Evolutionary conservation across 1,140 invertebrate genomes (phyloP).

Genomic region (Vanessa atalanta): DNA sequence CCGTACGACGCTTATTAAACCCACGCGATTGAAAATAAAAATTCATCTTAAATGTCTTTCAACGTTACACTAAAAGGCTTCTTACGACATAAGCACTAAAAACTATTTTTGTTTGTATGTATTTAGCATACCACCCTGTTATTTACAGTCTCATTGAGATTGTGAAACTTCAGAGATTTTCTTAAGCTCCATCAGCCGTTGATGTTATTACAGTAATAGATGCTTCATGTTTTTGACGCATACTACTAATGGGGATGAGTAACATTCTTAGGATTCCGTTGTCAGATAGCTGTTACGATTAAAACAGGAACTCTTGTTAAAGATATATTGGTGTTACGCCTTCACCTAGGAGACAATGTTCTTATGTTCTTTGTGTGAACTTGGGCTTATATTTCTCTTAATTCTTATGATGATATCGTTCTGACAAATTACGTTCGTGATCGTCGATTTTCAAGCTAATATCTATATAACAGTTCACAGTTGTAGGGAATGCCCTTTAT

Average conservation of each 20-base stretch:
- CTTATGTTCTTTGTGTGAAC: too few relatives aligned
- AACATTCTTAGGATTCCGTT: not conserved
- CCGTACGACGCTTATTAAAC: slow-evolving; percentile 7
- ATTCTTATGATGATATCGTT: too few relatives aligned
- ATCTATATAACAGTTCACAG: too few relatives aligned
- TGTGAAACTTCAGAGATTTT: slow-evolving; percentile 15
- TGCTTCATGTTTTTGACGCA: not conserved
- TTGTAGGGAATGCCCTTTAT: too few relatives aligned
- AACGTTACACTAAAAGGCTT: not conserved
- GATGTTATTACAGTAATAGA: slow-evolving; percentile 6
- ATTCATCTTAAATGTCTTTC: not conserved
- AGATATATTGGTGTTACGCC: too few relatives aligned
- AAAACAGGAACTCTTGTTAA: not conserved
- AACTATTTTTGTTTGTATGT: not conserved
- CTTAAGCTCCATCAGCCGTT: slow-evolving; percentile 11
- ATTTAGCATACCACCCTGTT: not conserved
- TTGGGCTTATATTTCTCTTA: too few relatives aligned
- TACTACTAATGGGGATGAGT: not conserved
- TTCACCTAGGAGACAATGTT: too few relatives aligned
- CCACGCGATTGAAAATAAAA: slow-evolving; percentile 12
- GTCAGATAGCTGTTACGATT: not conserved
- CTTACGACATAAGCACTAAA: not conserved
- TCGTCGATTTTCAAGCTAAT: too few relatives aligned
- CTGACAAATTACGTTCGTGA: too few relatives aligned
- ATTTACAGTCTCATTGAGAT: slow-evolving; percentile 14